Evolutionary conservation across 92 coral and sea anemone genomes (phyloP).

Genomic region (Pocillopora grandis): DNA sequence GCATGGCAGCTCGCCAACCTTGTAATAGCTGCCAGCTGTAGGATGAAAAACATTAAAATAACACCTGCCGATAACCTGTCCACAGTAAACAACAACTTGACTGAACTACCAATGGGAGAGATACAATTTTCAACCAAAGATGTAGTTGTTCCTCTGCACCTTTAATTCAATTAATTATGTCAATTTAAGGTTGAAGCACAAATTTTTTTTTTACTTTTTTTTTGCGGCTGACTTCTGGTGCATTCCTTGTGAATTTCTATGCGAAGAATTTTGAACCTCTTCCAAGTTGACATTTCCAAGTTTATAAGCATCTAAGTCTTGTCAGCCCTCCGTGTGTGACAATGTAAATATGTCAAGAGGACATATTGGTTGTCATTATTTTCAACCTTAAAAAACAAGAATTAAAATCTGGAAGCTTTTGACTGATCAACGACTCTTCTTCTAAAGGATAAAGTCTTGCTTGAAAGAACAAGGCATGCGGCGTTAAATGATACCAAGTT

Average conservation of each 20-base stretch:
- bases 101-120: background rate
- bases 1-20: slow-evolving; percentile 7
- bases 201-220: background rate
- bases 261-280: background rate
- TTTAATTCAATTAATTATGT: background rate
- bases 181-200: background rate
- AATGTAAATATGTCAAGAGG: background rate
- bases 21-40: background rate
- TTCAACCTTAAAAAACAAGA: background rate
- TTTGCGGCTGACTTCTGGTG: background rate
- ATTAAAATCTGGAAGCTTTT: background rate
- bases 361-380: background rate
- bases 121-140: background rate
- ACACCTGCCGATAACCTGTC: slow-evolving; percentile 13
- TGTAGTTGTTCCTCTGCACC: background rate
- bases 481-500: background rate
- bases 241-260: background rate
- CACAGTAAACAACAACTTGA: slow-evolving; percentile 2
- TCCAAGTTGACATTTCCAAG: background rate
- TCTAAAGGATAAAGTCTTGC: background rate
- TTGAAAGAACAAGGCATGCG: background rate
- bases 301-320: background rate
- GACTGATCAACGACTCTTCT: background rate
- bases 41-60: background rate
- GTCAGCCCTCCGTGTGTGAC: background rate